Evolutionary conservation across 2,797 vertebrate genomes (phyloP), one percentile per base, ranked within the genome.

Genomic region (Coregonus ussuriensis): DNA sequence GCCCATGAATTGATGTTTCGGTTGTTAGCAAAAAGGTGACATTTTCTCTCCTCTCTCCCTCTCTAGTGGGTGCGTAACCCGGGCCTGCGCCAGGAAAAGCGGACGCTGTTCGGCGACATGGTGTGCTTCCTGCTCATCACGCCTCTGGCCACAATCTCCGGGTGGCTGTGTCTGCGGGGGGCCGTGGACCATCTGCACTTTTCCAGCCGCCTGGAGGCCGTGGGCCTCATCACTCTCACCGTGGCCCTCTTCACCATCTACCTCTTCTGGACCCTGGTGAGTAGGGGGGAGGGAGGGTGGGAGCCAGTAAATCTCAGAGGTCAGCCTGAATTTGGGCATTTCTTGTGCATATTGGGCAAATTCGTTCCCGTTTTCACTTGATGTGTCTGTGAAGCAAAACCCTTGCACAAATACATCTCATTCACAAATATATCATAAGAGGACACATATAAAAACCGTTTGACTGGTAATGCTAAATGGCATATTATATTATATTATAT

Each of bases 91-190:
- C 96, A 94, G 0, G 96, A 96, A 90, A 96, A 95, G 88, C 89
- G 94, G 85, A 96, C 95, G 18, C 90, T 96, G 76, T 94, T 96
- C 80, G 95, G 96, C 74, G 96, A 96, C 84, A 90, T 96, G 93
- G 93, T 96, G 85, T 96, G 96, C 85, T 96, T 96, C 90, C 88
- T 96, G 86, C 95, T 96, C 83, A 96, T 96, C 86, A 96, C 96
- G 0, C 96, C 96, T 0, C 89, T 96, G 86, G 96, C 95, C 0
- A 95, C 95, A 70, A 89, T 96, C 88, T 96, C 96, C 0, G 96
- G 95, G 83, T 96, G 96, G 96, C 89, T 96, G 59, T 96, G 96
- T 87, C 93, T 96, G 69, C 93, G 94, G 3, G 96, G 96, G 62
- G 96, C 96, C 0, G 94, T 95, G 85, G 95, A 96, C 84, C 96